Base-by-base conservation (phyloP, 2,797 vertebrate genomes). In the Channallabes apus region DNA sequence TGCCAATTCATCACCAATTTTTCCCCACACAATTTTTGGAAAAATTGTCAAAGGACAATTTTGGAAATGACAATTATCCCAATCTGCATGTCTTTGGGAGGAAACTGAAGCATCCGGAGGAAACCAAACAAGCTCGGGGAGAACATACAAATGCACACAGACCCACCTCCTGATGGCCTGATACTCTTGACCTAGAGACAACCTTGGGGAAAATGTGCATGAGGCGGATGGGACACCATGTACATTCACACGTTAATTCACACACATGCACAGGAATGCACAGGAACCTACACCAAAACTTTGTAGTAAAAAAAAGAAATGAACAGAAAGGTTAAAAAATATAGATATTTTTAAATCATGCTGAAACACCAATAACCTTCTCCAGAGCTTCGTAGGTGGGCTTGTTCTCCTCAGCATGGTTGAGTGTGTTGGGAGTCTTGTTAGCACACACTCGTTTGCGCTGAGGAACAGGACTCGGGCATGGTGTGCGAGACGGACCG, bases 361-460 rank as follows among this genome's bases (percentile, higher is more conserved):
- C 9, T 6, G 2, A 24, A 59, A 77, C 46, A 61, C 38, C 6
- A 71, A 71, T 51, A 71, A 85, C 82, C 82, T 86, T 88, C 29
- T 86, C 79, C 67, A 84, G 38, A 64, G 65, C 61, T 61, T 88
- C 85, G n/a, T 69, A 69, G 51, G 6, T 81, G 7, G 24, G 38
- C 18, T 84, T 84, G 65, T 94, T 94, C 73, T 96, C 96, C 80
- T 96, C 96, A 88, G 95, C 96, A 4, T 90, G 91, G 72, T 96
- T 96, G 46, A 94, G 94, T 83, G 94, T 89, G 20, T 91, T 59
- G 73, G 95, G 96, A 6, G 95, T 95, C 91, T 96, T 95, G 93
- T 97, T 97, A 90, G 95, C 97, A 80, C 96, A 99, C 0, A 96
- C 94, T 82, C 96, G 95, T 92, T 94, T 97, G 51, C 96, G 95